Evolutionary conservation across 2,797 vertebrate species (phyloP).

Genomic region (Microhierax caerulescens): DNA sequence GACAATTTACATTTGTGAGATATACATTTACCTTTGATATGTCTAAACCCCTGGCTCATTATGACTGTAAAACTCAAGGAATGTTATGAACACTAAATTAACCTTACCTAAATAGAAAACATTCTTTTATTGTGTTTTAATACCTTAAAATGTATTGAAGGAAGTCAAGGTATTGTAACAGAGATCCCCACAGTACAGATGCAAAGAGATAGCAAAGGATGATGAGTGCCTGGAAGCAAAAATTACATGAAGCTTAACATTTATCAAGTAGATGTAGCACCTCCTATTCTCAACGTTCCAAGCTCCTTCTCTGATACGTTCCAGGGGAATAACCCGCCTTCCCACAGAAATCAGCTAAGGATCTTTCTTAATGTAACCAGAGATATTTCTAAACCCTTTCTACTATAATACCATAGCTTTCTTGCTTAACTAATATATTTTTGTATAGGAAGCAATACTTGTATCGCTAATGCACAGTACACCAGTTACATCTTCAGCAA

Average conservation of each 20-base stretch:
- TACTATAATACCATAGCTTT: not conserved
- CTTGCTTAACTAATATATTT: not conserved
- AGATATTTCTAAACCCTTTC: not conserved
- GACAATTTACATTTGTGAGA: not conserved
- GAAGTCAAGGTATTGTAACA: not conserved
- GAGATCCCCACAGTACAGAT: not conserved
- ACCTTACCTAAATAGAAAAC: not conserved
- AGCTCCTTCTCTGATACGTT: not conserved
- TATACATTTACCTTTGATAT: not conserved
- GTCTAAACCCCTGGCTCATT: not conserved
- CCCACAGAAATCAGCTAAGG: not conserved
- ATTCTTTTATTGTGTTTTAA: not conserved
- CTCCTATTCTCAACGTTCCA: not conserved
- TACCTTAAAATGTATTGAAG: not conserved
- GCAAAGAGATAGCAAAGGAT: not conserved
- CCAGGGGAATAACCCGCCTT: not conserved
- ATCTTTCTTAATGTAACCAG: not conserved
- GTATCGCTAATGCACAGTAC: not conserved
- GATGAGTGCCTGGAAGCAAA: not conserved
- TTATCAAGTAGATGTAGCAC: not conserved
- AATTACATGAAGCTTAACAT: not conserved
- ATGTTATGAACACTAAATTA: not conserved
- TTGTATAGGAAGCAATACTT: not conserved
- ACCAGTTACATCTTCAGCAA: not conserved
- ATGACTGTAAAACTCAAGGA: not conserved